Evolutionary conservation across 2,113 vertebrate genomes (phyloP).

Genomic region (Cheilinus undulatus): DNA sequence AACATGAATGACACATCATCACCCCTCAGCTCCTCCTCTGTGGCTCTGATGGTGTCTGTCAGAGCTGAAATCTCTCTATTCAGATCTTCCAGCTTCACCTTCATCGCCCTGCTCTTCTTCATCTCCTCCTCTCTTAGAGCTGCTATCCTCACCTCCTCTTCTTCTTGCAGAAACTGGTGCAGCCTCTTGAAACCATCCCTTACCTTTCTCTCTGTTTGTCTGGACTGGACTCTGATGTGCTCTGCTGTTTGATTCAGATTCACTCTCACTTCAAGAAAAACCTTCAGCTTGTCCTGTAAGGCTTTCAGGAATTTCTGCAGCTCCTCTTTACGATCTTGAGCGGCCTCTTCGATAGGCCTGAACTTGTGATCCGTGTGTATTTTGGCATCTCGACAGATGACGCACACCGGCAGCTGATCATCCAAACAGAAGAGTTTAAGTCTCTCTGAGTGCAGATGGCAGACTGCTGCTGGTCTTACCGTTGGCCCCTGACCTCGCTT

Average conservation of each 20-base stretch:
- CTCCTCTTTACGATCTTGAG: not conserved
- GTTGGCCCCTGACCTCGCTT: not conserved
- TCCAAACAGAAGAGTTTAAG: slow-evolving; percentile 56
- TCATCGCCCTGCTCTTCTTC: slow-evolving; percentile 14
- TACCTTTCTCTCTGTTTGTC: slow-evolving; percentile 10
- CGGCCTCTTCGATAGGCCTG: slow-evolving; percentile 22
- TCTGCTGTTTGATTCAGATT: not conserved
- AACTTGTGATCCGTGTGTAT: slow-evolving; percentile 39
- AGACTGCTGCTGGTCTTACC: not conserved
- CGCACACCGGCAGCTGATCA: slow-evolving; percentile 29
- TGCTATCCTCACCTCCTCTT: slow-evolving; percentile 19
- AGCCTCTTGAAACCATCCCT: slow-evolving; percentile 24
- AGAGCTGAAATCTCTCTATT: slow-evolving; percentile 26
- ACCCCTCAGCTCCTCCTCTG: slow-evolving; percentile 10
- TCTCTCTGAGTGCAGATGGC: slow-evolving; percentile 33
- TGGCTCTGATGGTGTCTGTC: not conserved
- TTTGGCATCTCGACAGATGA: slow-evolving; percentile 44
- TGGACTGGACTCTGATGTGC: slow-evolving; percentile 15
- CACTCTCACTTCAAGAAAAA: not conserved
- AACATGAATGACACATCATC: not conserved
- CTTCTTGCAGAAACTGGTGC: slow-evolving; percentile 32
- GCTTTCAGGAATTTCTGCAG: not conserved
- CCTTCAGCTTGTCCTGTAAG: not conserved
- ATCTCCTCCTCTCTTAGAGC: slow-evolving; percentile 29
- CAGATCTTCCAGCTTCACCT: slow-evolving; percentile 20